phyloP scores from a whole-genome alignment of 2,797 vertebrate species.

The Halcyon leucocephala region DNA sequence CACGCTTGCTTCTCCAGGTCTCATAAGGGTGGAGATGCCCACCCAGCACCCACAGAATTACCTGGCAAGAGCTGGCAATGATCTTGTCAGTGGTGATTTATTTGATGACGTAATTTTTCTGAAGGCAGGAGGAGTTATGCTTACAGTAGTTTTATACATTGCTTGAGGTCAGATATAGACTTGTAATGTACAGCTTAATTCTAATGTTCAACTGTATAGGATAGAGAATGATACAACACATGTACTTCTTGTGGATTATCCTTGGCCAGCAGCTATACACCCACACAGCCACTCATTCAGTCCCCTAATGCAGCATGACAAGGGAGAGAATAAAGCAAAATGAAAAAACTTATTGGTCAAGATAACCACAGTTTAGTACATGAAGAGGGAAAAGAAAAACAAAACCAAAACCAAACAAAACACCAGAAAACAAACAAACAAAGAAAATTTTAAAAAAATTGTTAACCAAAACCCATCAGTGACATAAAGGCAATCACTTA shows the following conservation, averaged over 20 bases:
- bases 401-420: background rate
- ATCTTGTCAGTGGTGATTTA: background rate
- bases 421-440: too few relatives aligned
- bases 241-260: background rate
- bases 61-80: background rate
- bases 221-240: background rate
- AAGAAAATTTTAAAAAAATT: too few relatives aligned
- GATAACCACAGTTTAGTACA: background rate
- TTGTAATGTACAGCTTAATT: background rate
- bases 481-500: background rate
- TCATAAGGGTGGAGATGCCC: background rate
- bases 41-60: background rate
- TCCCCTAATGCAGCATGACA: background rate
- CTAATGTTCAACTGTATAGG: background rate
- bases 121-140: background rate
- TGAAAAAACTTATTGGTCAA: background rate
- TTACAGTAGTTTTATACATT: background rate
- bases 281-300: fast-evolving
- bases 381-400: background rate
- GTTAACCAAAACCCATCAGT: too few relatives aligned
- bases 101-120: background rate
- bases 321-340: background rate
- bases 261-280: background rate
- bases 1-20: background rate
- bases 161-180: background rate